A percentile compares a stretch with the other conserved stretches of the same genome.
Evolutionary conservation across 2,888 invertebrate genomes (phyloP).

Genomic region (Eupithecia inturbata): DNA sequence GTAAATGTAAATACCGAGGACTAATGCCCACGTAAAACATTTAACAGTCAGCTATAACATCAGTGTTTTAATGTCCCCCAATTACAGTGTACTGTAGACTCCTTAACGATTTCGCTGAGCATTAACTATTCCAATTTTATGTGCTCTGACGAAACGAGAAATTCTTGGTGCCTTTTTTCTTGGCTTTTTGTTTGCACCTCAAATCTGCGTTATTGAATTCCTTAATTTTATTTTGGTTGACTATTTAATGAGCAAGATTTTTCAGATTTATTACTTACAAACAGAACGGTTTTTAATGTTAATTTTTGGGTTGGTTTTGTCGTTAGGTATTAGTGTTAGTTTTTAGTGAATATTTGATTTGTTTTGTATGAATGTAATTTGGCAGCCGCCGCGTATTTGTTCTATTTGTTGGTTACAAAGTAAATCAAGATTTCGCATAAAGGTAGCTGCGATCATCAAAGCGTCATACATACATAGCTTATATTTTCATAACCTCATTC

Average conservation of each 20-base stretch:
- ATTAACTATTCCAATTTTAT: constrained; percentile 83
- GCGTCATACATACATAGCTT: constrained; percentile 25
- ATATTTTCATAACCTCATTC: constrained; percentile 30
- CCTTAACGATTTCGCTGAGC: constrained; percentile 80
- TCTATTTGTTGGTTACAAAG: constrained; percentile 5
- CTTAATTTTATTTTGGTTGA: not conserved
- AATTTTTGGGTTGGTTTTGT: not conserved
- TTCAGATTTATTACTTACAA: not conserved
- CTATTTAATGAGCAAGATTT: constrained; percentile 3
- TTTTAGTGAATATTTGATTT: not conserved
- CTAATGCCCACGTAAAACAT: constrained; percentile 78
- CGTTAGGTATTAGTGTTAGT: not conserved
- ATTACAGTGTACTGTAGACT: constrained; percentile 79
- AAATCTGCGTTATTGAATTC: constrained; percentile 9
- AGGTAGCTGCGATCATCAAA: constrained; percentile 25
- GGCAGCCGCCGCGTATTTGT: too few species aligned
- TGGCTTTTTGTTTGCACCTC: constrained; percentile 11
- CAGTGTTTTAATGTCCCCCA: constrained; percentile 81
- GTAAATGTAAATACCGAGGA: constrained; percentile 67
- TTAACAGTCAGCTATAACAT: constrained; percentile 81
- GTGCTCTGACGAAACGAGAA: constrained; percentile 70
- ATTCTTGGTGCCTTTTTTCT: constrained; percentile 51
- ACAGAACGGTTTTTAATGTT: not conserved
- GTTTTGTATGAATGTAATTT: not conserved
- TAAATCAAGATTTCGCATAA: constrained; percentile 24